Conservation (phyloP, 2,113 vertebrate genomes). For the Brachyhypopomus occidentalis region DNA sequence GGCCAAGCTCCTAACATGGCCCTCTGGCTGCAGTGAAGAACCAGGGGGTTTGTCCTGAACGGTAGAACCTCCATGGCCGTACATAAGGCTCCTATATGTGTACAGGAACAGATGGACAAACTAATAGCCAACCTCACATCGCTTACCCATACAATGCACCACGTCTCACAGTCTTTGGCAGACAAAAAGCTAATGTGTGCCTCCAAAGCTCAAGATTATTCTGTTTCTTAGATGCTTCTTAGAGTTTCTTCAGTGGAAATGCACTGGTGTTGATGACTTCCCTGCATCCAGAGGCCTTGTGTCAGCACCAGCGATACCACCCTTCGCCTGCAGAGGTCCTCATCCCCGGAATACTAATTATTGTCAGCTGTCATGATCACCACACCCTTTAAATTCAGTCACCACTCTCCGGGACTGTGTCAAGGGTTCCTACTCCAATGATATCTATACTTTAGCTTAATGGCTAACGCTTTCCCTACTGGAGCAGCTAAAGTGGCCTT, state of each 20-base stretch:
- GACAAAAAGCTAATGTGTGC: conserved; percentile 24
- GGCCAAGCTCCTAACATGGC: conserved; percentile 6
- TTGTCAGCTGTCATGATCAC: too few species aligned
- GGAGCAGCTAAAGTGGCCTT: too few species aligned
- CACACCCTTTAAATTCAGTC: too few species aligned
- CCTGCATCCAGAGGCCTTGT: too few species aligned
- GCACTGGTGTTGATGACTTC: not conserved
- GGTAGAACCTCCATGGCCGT: conserved; percentile 5
- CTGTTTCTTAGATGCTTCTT: conserved; percentile 9
- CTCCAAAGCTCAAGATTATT: conserved; percentile 16
- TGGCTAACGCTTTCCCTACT: too few species aligned
- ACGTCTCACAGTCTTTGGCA: conserved; percentile 21
- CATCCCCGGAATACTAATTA: too few species aligned
- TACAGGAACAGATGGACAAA: conserved; percentile 42
- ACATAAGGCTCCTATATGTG: conserved; percentile 17
- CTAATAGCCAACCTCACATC: conserved; percentile 33
- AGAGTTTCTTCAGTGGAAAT: conserved; percentile 17
- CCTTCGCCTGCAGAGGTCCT: too few species aligned
- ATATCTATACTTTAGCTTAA: too few species aligned
- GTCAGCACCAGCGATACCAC: too few species aligned
- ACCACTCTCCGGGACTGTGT: too few species aligned
- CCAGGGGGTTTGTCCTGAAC: conserved; percentile 26
- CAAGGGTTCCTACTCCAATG: too few species aligned
- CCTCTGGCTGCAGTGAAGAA: not conserved
- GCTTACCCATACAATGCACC: conserved; percentile 32